Evolutionary conservation across 1,140 invertebrate species (phyloP).

Genomic region (Hormaphis cornu): DNA sequence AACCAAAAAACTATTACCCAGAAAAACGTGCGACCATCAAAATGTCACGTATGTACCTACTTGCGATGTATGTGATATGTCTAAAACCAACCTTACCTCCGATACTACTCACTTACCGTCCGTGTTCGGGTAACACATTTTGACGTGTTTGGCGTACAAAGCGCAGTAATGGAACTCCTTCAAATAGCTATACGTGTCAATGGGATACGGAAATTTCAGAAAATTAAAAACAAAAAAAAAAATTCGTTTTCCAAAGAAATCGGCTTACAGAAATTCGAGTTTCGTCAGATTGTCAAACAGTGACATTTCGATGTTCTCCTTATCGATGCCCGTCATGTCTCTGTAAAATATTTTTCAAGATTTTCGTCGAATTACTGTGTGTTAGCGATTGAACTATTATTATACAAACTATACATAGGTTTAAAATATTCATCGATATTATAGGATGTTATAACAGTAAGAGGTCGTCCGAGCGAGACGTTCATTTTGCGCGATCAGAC

Average conservation of each 20-base stretch:
- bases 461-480: too few relatives aligned
- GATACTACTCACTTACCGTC: constrained; percentile 37
- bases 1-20: too few relatives aligned
- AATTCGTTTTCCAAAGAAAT: neutral
- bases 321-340: constrained; percentile 44
- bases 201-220: constrained; percentile 40
- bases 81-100: too few relatives aligned
- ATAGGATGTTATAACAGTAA: too few relatives aligned
- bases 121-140: constrained; percentile 54
- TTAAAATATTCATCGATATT: too few relatives aligned
- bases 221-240: neutral
- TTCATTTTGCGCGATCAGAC: too few relatives aligned
- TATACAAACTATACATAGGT: neutral
- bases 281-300: constrained; percentile 47
- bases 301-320: constrained; percentile 47
- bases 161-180: constrained; percentile 61
- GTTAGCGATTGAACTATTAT: too few relatives aligned
- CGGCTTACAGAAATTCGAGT: constrained; percentile 46
- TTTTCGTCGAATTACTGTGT: neutral
- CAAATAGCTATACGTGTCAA: too few relatives aligned
- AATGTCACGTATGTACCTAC: too few relatives aligned
- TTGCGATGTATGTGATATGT: too few relatives aligned
- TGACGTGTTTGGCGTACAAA: constrained; percentile 50
- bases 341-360: neutral
- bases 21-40: too few relatives aligned